These are phyloP conservation scores for Vidua chalybeata DNA, from an alignment of 2,113 vertebrate genomes.

Conservation along the genomic window DNA sequence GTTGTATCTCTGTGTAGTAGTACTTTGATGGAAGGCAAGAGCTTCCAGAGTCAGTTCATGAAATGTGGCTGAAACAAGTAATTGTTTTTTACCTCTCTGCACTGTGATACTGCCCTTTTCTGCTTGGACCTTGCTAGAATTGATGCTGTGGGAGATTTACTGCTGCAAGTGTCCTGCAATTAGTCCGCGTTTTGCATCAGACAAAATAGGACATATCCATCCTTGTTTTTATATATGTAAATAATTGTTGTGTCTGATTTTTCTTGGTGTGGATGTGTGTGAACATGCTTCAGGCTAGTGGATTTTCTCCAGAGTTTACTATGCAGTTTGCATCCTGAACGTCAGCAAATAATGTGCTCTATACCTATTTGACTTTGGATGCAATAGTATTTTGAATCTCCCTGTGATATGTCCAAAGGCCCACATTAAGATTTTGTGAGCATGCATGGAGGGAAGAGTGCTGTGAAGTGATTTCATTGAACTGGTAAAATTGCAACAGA, in stretches of 20 bases:
- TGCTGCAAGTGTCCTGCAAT: neutral
- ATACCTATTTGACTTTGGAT: neutral
- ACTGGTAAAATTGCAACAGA: neutral
- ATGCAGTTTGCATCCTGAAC: neutral
- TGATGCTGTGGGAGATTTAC: neutral
- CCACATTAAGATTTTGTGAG: neutral
- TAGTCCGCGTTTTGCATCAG: neutral
- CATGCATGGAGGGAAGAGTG: neutral
- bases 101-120: neutral
- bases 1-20: neutral
- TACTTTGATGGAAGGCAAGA: neutral
- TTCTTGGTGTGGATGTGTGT: neutral
- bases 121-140: neutral
- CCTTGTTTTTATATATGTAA: neutral
- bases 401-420: neutral
- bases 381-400: neutral
- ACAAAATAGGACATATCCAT: neutral
- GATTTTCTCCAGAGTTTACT: neutral
- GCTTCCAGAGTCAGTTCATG: neutral
- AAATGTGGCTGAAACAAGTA: neutral
- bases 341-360: neutral
- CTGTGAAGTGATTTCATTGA: neutral
- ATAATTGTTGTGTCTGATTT: neutral
- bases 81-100: neutral
- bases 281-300: neutral